These are phyloP conservation scores for Lamellibrachia satsuma DNA, from an alignment of 2,888 invertebrate genomes.

Conservation along the genomic window DNA sequence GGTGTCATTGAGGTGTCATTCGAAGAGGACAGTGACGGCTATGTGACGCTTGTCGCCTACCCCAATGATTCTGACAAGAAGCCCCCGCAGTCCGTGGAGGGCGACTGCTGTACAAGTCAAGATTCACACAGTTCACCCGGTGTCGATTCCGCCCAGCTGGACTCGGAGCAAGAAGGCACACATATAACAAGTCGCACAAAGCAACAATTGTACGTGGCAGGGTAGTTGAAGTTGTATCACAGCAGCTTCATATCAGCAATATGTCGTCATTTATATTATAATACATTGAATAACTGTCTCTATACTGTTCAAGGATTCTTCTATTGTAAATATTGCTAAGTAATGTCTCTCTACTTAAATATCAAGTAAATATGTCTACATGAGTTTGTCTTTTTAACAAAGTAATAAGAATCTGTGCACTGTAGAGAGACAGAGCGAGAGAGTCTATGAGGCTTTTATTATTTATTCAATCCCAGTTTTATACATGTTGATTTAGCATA, in stretches of 20 bases:
- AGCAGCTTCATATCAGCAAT: too few relatives aligned
- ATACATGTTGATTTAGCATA: background rate
- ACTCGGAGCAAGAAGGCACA: background rate
- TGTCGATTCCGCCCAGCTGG: background rate
- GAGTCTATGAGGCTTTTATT: too few relatives aligned
- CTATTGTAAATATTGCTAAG: background rate
- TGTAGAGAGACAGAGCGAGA: background rate
- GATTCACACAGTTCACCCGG: background rate
- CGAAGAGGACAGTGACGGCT: slow-evolving; percentile 68
- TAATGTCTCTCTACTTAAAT: background rate
- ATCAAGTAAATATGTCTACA: too few relatives aligned
- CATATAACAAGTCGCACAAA: slow-evolving; percentile 10
- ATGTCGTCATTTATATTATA: background rate
- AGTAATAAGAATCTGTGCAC: background rate
- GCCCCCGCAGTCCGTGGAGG: background rate
- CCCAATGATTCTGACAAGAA: slow-evolving; percentile 49
- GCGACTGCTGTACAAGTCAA: background rate
- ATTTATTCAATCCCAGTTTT: background rate
- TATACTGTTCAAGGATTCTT: background rate
- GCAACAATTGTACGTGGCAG: background rate
- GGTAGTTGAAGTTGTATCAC: background rate
- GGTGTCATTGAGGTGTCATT: slow-evolving; percentile 66
- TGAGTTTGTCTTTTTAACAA: background rate
- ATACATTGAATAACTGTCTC: background rate
- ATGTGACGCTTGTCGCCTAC: slow-evolving; percentile 67